Evolutionary conservation across 2,797 vertebrate species (phyloP).

Genomic region (Threskiornis aethiopicus): DNA sequence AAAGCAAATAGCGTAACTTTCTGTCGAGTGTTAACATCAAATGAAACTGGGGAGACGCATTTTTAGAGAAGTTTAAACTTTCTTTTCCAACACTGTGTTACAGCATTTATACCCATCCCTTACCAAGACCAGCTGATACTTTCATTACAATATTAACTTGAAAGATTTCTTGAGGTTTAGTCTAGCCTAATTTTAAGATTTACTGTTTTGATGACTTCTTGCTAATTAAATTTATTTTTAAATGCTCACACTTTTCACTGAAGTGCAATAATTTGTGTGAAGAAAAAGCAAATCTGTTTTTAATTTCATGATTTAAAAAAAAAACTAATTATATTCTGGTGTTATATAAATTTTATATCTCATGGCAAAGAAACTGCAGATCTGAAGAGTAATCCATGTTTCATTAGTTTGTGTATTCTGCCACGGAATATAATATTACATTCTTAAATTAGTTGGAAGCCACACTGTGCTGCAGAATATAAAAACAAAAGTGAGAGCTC

Average conservation of each 20-base stretch:
- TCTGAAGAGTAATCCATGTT: background rate
- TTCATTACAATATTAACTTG: background rate
- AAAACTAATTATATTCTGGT: background rate
- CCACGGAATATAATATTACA: background rate
- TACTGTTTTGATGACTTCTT: background rate
- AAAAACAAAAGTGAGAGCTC: slow-evolving; percentile 55
- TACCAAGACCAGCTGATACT: background rate
- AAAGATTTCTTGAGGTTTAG: slow-evolving; percentile 7
- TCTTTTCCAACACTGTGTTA: background rate
- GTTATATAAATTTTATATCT: background rate
- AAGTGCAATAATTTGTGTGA: background rate
- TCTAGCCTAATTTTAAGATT: background rate
- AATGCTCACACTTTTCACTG: background rate
- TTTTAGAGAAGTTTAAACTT: background rate
- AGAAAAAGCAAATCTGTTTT: background rate
- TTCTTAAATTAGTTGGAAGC: slow-evolving; percentile 52
- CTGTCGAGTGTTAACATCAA: background rate
- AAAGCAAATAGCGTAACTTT: background rate
- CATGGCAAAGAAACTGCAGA: background rate
- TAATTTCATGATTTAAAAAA: background rate
- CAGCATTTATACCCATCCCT: background rate
- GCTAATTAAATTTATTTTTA: background rate
- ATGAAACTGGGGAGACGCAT: background rate
- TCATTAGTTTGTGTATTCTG: slow-evolving; percentile 29
- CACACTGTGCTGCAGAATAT: background rate